Base-by-base conservation (phyloP, 1,140 invertebrate genomes). In the Diorhabda sublineata region DNA sequence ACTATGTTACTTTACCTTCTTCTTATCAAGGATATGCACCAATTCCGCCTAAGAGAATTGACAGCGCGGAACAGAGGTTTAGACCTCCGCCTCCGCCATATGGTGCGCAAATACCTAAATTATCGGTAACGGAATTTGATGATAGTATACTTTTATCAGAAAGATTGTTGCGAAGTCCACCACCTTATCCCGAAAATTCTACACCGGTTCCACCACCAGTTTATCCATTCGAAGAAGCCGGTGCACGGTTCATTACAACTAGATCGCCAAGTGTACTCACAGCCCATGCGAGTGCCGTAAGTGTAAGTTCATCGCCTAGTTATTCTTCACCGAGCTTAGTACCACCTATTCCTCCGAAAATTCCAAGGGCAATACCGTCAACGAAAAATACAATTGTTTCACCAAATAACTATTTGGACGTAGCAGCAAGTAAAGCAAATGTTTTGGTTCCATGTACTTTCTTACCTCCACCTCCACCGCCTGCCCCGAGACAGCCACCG, bases 1-100 rank as follows among this genome's bases (percentile, higher is more conserved):
- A 95, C 78, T 95, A 95, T 77, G 92, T 95, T 1, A 92, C 91
- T 26, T 83, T 94, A 76, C 91, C 92, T 6, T 86, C 90, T 6
- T 87, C 89, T 2, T 86, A 84, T 77, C 80, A 84, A 69, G 85
- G 85, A 74, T 87, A 86, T 76, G 86, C 88, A 1, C 88, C 88
- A 8, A 85, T 88, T 2, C 85, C 87, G 41, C 88, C 88, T 5
- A 85, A 86, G 65, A 82, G 89, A 71, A 87, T 85, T 5, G 89
- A 90, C 73, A 90, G 87, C 72, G 76, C 75, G 2, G 77, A 79
- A 58, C 71, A 73, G 45, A 71, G 75, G 52, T 70, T 76, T 45
- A 70, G 77, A 67, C 82, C 83, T 3, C 83, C 83, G 3, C 84
- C 84, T 3, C 84, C 84, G 5, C 84, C 84, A 42, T 83, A 82